Conservation (phyloP, 2,888 invertebrate species). For the Drosophila fungiperda region DNA sequence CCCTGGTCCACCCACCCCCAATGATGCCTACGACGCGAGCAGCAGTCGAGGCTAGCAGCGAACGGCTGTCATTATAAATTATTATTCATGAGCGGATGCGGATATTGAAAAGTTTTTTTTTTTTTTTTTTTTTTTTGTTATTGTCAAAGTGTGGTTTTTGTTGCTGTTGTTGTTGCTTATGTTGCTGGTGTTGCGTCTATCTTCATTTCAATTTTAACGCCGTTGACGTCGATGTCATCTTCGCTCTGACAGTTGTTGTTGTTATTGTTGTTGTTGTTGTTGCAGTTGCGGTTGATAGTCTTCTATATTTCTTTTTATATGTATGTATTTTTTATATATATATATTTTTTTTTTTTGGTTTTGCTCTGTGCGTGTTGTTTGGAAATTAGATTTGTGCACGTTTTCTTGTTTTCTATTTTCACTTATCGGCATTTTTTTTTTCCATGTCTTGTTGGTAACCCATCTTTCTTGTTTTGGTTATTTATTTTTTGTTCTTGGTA, state of each 20-base stretch:
- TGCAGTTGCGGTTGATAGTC: slow-evolving; percentile 23
- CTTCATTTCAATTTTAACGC: slow-evolving; percentile 72
- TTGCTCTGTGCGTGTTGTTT: slow-evolving; percentile 70
- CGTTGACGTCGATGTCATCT: slow-evolving; percentile 58
- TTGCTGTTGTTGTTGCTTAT: slow-evolving; percentile 17
- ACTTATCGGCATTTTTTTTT: slow-evolving; percentile 66
- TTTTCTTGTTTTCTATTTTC: slow-evolving; percentile 76
- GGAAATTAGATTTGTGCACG: slow-evolving; percentile 79
- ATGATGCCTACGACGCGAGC: slow-evolving; percentile 1
- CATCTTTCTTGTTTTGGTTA: slow-evolving; percentile 11
- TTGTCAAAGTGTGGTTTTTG: slow-evolving; percentile 16
- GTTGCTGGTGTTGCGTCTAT: slow-evolving; percentile 54
- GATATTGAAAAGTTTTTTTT: slow-evolving; percentile 77
- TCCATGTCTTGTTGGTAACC: slow-evolving; percentile 19
- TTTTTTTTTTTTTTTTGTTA: slow-evolving; percentile 62
- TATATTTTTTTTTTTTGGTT: slow-evolving; percentile 23
- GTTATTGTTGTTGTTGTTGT: slow-evolving; percentile 27
- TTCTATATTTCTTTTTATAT: slow-evolving; percentile 17
- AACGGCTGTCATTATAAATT: slow-evolving; percentile 75
- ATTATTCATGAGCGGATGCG: slow-evolving; percentile 79
- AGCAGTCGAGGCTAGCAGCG: slow-evolving; percentile 17
- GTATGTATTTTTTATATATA: slow-evolving; percentile 1
- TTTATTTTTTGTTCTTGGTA: slow-evolving; percentile 5
- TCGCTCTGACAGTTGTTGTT: slow-evolving; percentile 28
- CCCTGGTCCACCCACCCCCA: not conserved